Base-by-base conservation (phyloP, 2,797 vertebrate genomes). In the Platyrinchus mystaceus region DNA sequence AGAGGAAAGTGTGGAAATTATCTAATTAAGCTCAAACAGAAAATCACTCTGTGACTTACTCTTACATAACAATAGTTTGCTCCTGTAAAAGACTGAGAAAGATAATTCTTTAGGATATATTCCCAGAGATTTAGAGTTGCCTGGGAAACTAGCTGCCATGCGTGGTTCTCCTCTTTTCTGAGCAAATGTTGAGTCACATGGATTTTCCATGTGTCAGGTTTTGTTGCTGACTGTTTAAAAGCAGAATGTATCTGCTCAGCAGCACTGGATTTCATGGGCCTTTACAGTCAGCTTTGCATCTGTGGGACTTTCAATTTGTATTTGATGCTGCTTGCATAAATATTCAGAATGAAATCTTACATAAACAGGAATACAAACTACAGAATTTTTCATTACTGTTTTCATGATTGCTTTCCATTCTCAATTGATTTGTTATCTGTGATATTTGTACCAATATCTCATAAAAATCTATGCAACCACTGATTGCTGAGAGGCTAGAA, bases 121-220 rank as follows among this genome's bases (percentile, higher is more conserved):
- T 94, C 76, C 44, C 67, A 92, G 89, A 82, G 50, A 92, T 80
- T 64, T 28, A 55, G 32, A 44, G 94, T 87, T 93, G 82, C 81
- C 95, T 84, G 67, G 88, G 84, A 95, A 96, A 95, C 67, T 22
- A 52, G n/a, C 55, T 95, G 22, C 47, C 62, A 64, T 90, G 59
- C 70, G 90, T 86, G 71, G 21, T 79, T 84, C 82, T 88, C 81
- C 63, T 82, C 62, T 68, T 94, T 92, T 87, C 63, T 58, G 69
- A 95, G 44, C 63, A 94, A 94, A 91, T 47, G 56, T 78, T 80
- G 66, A 91, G 44, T 94, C 74, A 93, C 90, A 28, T 91, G 79
- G 70, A 69, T 80, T 95, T 96, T 69, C 49, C 71, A 83, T 44
- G 53, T 94, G 82, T 84, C 63, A 76, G n/a, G 60, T 60, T 87